phyloP scores from a whole-genome alignment of 2,113 vertebrate species.

The Fregetta grallaria region DNA sequence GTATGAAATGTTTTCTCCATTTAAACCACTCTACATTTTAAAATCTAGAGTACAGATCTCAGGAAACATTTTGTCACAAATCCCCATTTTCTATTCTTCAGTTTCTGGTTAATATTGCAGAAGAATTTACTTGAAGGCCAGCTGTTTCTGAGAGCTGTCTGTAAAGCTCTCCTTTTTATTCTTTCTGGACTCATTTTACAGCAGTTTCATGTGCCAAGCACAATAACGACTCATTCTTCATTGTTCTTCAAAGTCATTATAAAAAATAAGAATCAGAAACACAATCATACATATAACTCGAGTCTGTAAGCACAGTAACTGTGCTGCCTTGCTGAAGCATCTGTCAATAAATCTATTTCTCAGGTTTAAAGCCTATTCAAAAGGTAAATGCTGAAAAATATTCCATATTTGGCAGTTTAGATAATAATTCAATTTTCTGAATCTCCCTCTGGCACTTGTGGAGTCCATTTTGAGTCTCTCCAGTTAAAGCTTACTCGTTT shows the following conservation, averaged over 20 bases:
- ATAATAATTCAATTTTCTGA: constrained; percentile 38
- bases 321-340: neutral
- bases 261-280: neutral
- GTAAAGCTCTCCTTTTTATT: neutral
- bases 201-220: neutral
- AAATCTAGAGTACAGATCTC: neutral
- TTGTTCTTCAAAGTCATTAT: neutral
- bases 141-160: neutral
- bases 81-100: neutral
- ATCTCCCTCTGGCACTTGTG: neutral
- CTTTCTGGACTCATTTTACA: neutral
- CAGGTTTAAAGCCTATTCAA: constrained; percentile 1
- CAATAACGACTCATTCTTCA: neutral
- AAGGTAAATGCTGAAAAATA: constrained; percentile 21
- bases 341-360: neutral
- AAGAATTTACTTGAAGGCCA: constrained; percentile 1
- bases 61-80: neutral
- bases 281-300: neutral
- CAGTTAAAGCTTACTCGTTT: neutral
- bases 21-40: neutral
- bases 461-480: neutral
- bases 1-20: neutral
- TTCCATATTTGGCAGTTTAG: neutral
- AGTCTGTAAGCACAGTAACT: neutral
- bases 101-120: neutral